Conservation (phyloP, 2,888 invertebrate genomes). For the Boloria euphrosyne region DNA sequence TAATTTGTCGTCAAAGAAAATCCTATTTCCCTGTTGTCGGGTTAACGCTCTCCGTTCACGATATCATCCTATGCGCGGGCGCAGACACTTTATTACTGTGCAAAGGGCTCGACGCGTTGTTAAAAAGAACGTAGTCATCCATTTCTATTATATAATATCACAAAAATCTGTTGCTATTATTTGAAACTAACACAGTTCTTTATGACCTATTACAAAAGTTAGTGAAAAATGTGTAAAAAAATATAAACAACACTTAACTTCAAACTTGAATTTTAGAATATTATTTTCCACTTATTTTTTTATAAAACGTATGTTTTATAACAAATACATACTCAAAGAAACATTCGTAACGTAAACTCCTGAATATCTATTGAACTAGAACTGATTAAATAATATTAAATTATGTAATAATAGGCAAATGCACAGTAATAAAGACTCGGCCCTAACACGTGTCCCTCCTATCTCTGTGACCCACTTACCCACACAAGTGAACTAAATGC, state of each 20-base stretch:
- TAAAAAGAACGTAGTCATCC: neutral
- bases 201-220: too few species aligned
- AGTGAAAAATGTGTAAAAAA: too few species aligned
- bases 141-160: neutral
- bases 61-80: constrained; percentile 69
- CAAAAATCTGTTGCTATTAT: neutral
- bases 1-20: constrained; percentile 28
- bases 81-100: constrained; percentile 62
- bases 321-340: neutral
- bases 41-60: constrained; percentile 67
- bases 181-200: too few species aligned
- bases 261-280: too few species aligned
- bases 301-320: too few species aligned
- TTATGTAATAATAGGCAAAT: constrained; percentile 30
- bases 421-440: constrained; percentile 65
- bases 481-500: constrained; percentile 50
- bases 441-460: constrained; percentile 79
- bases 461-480: constrained; percentile 79
- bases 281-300: too few species aligned
- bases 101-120: constrained; percentile 54
- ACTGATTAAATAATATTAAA: neutral
- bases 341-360: neutral
- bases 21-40: constrained; percentile 44
- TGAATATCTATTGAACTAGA: too few species aligned
- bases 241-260: too few species aligned